A percentile compares a stretch with the other conserved stretches of the same genome.
These are phyloP conservation scores for Tenebrosternarchus preto DNA, from an alignment of 2,113 vertebrate genomes.

Conservation along the genomic window DNA sequence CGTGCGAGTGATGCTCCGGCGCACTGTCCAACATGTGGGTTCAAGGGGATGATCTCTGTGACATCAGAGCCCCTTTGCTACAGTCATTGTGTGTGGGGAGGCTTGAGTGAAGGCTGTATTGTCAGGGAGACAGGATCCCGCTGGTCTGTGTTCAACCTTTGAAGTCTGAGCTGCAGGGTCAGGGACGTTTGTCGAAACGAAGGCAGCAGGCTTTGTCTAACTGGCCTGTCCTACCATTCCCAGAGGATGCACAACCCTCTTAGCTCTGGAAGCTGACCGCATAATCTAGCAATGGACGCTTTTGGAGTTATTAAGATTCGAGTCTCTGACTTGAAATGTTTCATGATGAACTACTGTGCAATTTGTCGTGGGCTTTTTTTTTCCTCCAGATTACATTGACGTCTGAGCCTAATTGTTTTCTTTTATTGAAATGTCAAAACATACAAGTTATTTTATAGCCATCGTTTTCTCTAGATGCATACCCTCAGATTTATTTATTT, in stretches of 20 bases:
- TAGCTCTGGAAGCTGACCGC: background rate
- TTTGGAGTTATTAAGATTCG: too few relatives aligned
- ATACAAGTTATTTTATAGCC: background rate
- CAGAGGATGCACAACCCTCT: background rate
- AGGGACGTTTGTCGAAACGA: constrained; percentile 29
- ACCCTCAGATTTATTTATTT: background rate
- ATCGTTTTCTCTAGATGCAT: background rate
- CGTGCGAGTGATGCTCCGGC: constrained; percentile 4
- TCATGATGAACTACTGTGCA: background rate
- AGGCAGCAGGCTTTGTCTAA: constrained; percentile 12
- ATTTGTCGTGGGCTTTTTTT: too few relatives aligned
- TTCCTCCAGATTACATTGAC: too few relatives aligned
- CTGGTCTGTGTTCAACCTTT: constrained; percentile 38
- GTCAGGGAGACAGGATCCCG: constrained; percentile 30
- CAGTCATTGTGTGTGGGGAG: constrained; percentile 10
- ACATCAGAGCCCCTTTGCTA: constrained; percentile 20
- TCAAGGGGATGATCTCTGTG: constrained; percentile 21
- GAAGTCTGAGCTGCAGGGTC: constrained; percentile 28
- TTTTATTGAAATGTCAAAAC: too few relatives aligned
- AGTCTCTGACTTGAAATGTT: too few relatives aligned
- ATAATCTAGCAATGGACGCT: background rate
- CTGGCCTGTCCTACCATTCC: constrained; percentile 1
- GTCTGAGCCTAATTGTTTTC: too few relatives aligned
- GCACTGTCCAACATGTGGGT: background rate
- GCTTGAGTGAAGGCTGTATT: constrained; percentile 44